Evolutionary conservation across 2,113 vertebrate species (phyloP), one percentile per base, ranked within the genome.

Genomic region (Oxyruncus cristatus): DNA sequence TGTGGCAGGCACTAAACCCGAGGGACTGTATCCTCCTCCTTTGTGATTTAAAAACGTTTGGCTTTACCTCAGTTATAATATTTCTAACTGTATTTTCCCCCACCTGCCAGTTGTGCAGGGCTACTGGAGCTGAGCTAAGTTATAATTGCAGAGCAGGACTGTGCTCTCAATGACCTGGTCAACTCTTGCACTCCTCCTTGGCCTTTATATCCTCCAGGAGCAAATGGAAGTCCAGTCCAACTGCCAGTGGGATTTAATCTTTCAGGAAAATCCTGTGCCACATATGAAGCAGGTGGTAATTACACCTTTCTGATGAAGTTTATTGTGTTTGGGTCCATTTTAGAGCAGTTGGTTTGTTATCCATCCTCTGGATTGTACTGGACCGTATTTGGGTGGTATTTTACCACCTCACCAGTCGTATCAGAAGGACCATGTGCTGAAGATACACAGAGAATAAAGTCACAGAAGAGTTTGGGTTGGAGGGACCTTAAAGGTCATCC

Each of bases 1-100:
- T 32, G 2, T 11, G 24, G 35, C 14, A 58, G 30, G 12, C 6
- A 6, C 13, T 11, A 3, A 47, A 44, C 1, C 0, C 0, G 6
- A 77, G 23, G 0, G 7, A 67, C 22, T 46, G 5, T 0, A 6
- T 6, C 56, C 8, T 17, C 22, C 61, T 53, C 1, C 26, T n/a
- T 23, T 21, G 14, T 27, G 59, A 8, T 44, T 61, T 74, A 6
- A 41, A 88, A 20, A 37, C 46, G 26, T 84, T 87, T 37, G 14
- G 28, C 33, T 74, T 44, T 11, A 2, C 39, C 67, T 67, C 21
- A 11, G 30, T 24, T 42, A 4, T 3, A 63, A 37, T 42, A 32
- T 53, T 84, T 52, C 53, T 10, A 2, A 8, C 30, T 37, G 18
- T 7, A 2, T 63, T 27, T 61, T 33, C 77, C 16, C 73, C 33